Base-by-base conservation (phyloP, 2,113 vertebrate genomes). In the Lasiurus borealis region DNA sequence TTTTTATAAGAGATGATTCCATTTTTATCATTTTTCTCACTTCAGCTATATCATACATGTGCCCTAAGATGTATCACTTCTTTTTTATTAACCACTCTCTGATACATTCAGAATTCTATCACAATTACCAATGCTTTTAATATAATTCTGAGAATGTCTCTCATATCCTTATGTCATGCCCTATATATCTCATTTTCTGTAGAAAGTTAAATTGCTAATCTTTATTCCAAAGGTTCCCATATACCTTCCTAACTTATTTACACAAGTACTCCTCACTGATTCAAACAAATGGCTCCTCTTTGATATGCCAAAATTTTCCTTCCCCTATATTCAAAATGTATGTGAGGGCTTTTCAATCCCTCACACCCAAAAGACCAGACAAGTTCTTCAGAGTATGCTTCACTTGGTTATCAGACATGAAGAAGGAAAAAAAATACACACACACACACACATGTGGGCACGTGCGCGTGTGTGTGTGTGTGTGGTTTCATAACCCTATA, bases 21-120 rank as follows among this genome's bases (percentile, higher is more conserved):
- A 90, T 82, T 76, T 72, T 64, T 54, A 86, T 59, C 18, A 48
- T 77, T 66, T 62, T 93, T 73, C 82, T 93, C 27, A 93, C 7
- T 83, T 90, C 21, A 87, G 25, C 31, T 78, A 66, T 7, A 31
- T 83, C 34, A 87, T 40, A 69, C 21, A 14, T 66, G 76, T 86
- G 9, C n/a, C 25, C 62, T 36, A 34, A 62, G 23, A 86, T 82
- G 23, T 54, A 82, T 50, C 23, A 34, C 2, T 72, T 87, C 6
- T 16, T 78, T 52, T 27, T 85, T 34, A 8, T 68, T 68, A 69
- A 85, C 25, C 27, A 82, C 69, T 64, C 85, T 46, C 44, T 46
- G 68, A 81, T 14, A 68, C 6, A 21, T 71, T n/a, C 14, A 90
- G 62, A 86, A 76, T 90, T 25, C 5, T 52, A 54, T 57, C 64